These are phyloP conservation scores for Euschistus heros DNA, from an alignment of 1,140 invertebrate genomes.

Conservation along the genomic window DNA sequence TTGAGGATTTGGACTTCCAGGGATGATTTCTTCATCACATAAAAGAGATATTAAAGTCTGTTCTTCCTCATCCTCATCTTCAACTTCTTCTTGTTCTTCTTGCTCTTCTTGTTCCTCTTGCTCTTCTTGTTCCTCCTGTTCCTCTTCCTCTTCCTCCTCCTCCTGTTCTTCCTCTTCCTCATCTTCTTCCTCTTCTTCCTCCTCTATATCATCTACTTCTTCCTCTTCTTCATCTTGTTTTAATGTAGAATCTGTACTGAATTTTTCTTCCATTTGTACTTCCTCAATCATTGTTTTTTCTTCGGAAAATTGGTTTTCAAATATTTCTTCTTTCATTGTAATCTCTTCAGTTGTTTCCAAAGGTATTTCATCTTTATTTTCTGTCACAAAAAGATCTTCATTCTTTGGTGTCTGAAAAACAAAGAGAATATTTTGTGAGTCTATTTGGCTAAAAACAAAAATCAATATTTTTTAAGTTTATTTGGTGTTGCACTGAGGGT, in stretches of 20 bases:
- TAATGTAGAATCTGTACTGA: neutral
- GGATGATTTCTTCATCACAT: conserved; percentile 75
- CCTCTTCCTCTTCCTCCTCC: conserved; percentile 23
- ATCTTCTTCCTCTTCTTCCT: conserved; percentile 17
- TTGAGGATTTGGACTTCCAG: conserved; percentile 65
- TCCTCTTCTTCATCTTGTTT: neutral
- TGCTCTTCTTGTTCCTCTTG: conserved; percentile 25
- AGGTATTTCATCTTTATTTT: no score
- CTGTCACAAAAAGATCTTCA: neutral
- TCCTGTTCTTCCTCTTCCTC: neutral
- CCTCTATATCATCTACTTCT: conserved; percentile 28
- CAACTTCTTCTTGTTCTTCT: conserved; percentile 30
- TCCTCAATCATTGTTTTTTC: conserved; percentile 11
- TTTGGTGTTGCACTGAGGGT: no score
- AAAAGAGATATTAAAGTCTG: conserved; percentile 43
- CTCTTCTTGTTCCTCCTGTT: neutral
- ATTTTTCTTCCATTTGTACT: neutral
- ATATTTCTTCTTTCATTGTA: neutral
- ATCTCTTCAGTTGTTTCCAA: neutral
- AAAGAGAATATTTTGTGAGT: neutral
- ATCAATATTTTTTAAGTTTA: no score
- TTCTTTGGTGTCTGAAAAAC: neutral
- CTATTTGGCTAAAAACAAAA: neutral
- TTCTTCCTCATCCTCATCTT: conserved; percentile 30
- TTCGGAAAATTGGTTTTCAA: conserved; percentile 5